Base-by-base conservation (phyloP, 1,140 invertebrate species). In the Plectrocnemia conspersa region DNA sequence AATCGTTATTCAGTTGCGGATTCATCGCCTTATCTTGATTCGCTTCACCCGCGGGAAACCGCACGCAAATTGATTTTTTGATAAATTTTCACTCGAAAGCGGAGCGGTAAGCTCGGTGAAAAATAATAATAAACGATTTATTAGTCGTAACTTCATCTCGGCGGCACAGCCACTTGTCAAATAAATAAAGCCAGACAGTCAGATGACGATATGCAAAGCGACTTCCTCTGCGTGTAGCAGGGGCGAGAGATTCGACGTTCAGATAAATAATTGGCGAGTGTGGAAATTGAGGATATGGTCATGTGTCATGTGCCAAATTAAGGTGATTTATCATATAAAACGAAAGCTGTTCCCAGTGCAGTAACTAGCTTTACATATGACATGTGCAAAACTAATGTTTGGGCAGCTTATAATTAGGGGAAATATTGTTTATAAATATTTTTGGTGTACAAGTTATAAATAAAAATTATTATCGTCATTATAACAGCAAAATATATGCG, bases 111-210 rank as follows among this genome's bases (percentile, higher is more conserved):
- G 10, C 13, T 10, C 35, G 18, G 13, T 6, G 27, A 38, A 50
- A 38, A 54, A 45, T 53, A 55, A 60, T 60, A 60, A 53, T 56
- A 52, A 53, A 60, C 23, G 58, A 60, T 60, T 60, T 60, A 60
- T 56, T 53, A 21, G 48, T 50, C 21, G 47, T 55, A 52, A 25
- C 53, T 41, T 33, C 49, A 33, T 58, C 50, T 44, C 40, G 33
- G 36, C 41, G 23, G 52, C 52, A 42, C 46, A 22, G 52, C 25
- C 41, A 47, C 48, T 41, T 42, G 53, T 60, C 58, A 60, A 41
- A 60, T 60, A 60, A 60, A 60, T 60, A 60, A 50, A 58, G 21
- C 25, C 32, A 45, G 52, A 50, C 45, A 36, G 35, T 38, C 32
- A 56, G 56, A 54, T 54, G 50, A 36, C 41, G 50, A 58, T 54